Conservation (phyloP, 2,888 invertebrate species). For the Spisula subtruncata region DNA sequence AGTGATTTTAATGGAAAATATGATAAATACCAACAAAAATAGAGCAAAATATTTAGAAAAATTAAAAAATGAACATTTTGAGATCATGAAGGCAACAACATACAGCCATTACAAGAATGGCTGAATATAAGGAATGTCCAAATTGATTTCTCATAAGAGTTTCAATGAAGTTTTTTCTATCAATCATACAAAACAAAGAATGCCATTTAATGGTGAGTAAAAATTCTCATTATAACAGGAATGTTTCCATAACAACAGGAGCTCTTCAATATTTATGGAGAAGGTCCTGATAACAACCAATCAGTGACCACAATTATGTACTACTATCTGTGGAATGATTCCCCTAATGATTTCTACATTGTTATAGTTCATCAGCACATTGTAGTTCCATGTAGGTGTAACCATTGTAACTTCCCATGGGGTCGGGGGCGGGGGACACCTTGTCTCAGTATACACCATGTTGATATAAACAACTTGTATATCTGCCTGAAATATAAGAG, state of each 20-base stretch:
- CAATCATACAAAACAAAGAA: neutral
- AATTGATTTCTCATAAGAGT: neutral
- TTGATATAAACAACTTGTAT: neutral
- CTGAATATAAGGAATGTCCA: neutral
- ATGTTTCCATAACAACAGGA: neutral
- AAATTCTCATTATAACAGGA: neutral
- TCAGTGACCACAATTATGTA: too few relatives aligned
- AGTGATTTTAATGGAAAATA: neutral
- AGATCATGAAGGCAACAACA: neutral
- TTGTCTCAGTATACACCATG: neutral
- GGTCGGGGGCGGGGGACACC: too few relatives aligned
- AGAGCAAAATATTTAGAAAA: constrained; percentile 1
- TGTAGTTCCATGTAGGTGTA: too few relatives aligned
- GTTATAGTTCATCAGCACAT: neutral
- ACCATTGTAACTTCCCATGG: too few relatives aligned
- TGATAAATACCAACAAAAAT: constrained; percentile 8
- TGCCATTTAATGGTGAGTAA: constrained; percentile 14
- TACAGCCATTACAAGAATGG: neutral
- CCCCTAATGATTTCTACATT: neutral
- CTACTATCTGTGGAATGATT: too few relatives aligned
- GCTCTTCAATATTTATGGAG: too few relatives aligned
- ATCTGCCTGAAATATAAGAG: neutral
- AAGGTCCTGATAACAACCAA: too few relatives aligned
- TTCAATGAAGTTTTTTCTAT: neutral
- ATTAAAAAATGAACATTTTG: neutral